Base-by-base conservation (phyloP, 2,888 invertebrate species). In the Lymantria dispar region DNA sequence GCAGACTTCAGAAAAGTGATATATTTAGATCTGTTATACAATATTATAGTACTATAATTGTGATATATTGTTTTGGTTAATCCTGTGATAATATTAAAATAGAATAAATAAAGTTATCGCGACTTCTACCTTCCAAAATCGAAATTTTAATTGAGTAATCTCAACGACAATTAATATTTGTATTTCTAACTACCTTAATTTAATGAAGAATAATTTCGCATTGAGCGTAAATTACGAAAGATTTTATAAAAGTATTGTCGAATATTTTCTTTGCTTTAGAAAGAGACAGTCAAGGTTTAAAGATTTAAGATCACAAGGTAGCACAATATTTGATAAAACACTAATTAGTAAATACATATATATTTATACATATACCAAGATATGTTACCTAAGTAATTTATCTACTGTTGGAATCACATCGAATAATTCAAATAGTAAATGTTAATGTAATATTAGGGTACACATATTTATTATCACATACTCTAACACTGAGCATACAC, bases 171-270 rank as follows among this genome's bases (percentile, higher is more conserved):
- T 61, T 60, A 68, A 67, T 65, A 31, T 43, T 22, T 22, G 22
- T 60, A 70, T 60, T 42, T 70, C 52, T 69, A 68, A 57, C 55
- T 54, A 69, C 51, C 69, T 66, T 69, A 70, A 72, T 43, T 65
- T 71, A 63, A 50, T 61, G 56, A 67, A 72, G 59, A 64, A 58
- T 53, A 54, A 54, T 56, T 38, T 65, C 61, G 64, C 67, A 57
- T 50, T 39, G 59, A 62, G 66, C 70, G 63, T 70, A 61, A 60
- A 70, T 49, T 72, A 69, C 63, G 70, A 70, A 76, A 74, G 70
- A 69, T 69, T 63, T 72, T 76, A 74, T 60, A 78, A 78, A 79
- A 81, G 78, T 85, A 84, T 84, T 84, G 82, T 83, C 83, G 69
- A 76, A 78, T 54, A 62, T 78, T 52, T 76, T 69, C 70, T 70